phyloP scores from a whole-genome alignment of 2,113 vertebrate genomes.

The Grallaria varia region DNA sequence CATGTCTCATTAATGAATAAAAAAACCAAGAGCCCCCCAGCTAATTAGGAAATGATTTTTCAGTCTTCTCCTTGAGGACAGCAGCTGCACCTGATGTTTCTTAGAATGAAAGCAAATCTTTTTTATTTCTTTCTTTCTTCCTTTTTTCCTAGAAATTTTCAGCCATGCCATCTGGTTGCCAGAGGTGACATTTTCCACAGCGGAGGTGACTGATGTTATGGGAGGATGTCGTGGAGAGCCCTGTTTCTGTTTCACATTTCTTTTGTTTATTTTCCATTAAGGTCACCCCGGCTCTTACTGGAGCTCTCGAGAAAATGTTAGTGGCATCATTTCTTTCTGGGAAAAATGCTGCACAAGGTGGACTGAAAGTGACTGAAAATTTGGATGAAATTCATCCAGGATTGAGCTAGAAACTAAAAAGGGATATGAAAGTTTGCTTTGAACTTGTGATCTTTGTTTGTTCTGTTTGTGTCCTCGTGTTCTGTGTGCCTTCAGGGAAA shows the following conservation, averaged over 20 bases:
- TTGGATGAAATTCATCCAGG: neutral
- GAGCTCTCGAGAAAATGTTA: neutral
- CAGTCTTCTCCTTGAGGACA: rapidly evolving
- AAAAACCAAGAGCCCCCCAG: neutral
- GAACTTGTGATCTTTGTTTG: neutral
- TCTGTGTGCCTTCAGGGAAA: neutral
- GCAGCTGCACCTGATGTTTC: neutral
- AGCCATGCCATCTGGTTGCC: neutral
- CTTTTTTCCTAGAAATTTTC: constrained; percentile 11
- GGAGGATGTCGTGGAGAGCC: neutral
- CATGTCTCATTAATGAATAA: neutral
- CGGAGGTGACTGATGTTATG: neutral
- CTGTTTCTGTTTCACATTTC: neutral
- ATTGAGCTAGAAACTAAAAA: neutral
- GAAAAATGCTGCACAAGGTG: neutral
- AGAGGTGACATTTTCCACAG: neutral
- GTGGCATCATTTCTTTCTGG: neutral
- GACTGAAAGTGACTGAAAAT: neutral
- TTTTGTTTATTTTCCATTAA: neutral
- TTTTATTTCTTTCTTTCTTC: neutral
- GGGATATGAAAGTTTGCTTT: neutral
- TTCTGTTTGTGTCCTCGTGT: neutral
- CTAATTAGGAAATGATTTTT: neutral
- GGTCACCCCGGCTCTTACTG: neutral
- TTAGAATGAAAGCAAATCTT: neutral